Evolutionary conservation across 2,888 invertebrate species (phyloP), one percentile per base, ranked within the genome.

Genomic region (Chalcosyrphus nemorum): DNA sequence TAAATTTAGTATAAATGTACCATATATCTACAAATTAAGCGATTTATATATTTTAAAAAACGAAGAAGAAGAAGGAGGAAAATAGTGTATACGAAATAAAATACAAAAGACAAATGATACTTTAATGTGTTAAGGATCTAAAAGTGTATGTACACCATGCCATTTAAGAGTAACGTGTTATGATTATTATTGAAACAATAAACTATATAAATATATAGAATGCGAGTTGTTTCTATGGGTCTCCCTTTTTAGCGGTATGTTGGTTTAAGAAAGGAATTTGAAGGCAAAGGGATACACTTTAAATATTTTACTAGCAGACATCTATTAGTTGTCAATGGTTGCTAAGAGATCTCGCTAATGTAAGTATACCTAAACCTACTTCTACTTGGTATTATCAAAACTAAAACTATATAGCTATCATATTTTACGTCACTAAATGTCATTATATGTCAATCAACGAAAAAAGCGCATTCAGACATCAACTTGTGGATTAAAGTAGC

Each of bases 181-280:
- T 78, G 43, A 84, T 74, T 75, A 65, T 57, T 68, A 84, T 75
- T 75, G 32, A 84, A 84, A 80, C 70, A 84, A 84, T 84, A 84
- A 84, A 84, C 72, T 78, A 84, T 76, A 68, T 35, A 81, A 7
- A 68, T 11, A 54, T 50, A 75, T 32, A n/a, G n/a, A n/a, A 29
- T 45, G 27, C 35, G 7, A 21, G 4, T 2, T 4, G 6, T 11
- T 15, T 27, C 54, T 21, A n/a, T 27, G 1, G 19, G n/a, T 43
- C 13, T 4, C 7, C 11, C 9, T 32, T 7, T 11, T 9, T 32
- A 1, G 29, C 2, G 32, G 1, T 32, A 6, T 11, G 0, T 7
- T 32, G 32, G 9, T 7, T n/a, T n/a, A n/a, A n/a, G n/a, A n/a
- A n/a, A n/a, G n/a, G n/a, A n/a, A n/a, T n/a, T n/a, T n/a, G n/a